Evolutionary conservation across 2,888 invertebrate genomes (phyloP), one percentile per base, ranked within the genome.

Genomic region (Cetonia aurata): DNA sequence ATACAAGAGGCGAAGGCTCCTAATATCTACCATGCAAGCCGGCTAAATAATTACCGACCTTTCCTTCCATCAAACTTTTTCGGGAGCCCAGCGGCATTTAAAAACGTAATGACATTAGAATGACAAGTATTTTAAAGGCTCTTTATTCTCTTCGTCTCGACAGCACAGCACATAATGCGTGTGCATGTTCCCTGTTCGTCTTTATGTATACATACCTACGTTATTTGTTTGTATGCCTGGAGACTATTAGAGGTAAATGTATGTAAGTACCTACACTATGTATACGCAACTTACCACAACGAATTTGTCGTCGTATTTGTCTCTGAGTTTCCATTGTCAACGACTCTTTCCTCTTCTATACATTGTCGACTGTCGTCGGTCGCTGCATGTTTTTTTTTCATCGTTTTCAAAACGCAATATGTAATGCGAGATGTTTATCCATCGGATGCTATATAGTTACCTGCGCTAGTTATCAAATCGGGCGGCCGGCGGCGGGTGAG

Each of bases 391-490:
- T 80, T 79, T 78, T 79, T 75, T 75, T 74, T 12, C 15, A 25
- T 53, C 17, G 25, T 76, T 73, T 76, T 80, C 79, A 81, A 81
- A 80, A 75, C 77, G 79, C 77, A 77, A 79, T 56, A 56, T 79
- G 84, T 84, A 84, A 84, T 80, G 79, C 80, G 83, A 84, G 83
- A 83, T 83, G 81, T 82, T 82, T 82, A 78, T 79, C 77, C 77
- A 37, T 56, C 15, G 55, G 55, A 37, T 6, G 37, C 37, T 37
- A 8, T 3, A 4, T 3, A 3, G 6, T 37, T 37, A 37, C 37
- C 37, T 56, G 55, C 37, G 55, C 33, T 77, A 76, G 76, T 75
- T 76, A 25, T 25, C 25, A n/a, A n/a, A n/a, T n/a, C n/a, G n/a
- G n/a, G n/a, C n/a, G n/a, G 25, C 3, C 4, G 75, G 72, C 57